These are phyloP conservation scores for Caligus rogercresseyi DNA, from an alignment of 1,140 invertebrate species.

Conservation along the genomic window DNA sequence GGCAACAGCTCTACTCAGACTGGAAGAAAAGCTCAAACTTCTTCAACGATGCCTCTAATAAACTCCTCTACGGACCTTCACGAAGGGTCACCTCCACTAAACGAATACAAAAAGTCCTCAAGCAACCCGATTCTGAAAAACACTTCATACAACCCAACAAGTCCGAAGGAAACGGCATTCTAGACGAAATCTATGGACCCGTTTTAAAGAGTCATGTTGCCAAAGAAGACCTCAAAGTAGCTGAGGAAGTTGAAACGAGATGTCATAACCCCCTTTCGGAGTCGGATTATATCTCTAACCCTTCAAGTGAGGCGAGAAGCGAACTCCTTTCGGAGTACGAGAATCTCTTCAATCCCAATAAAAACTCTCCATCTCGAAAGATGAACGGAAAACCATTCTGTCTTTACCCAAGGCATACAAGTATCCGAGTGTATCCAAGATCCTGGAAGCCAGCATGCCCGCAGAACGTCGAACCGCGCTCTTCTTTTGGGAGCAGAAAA, in stretches of 20 bases:
- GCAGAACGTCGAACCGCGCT: not conserved
- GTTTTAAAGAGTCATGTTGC: not conserved
- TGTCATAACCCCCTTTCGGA: no score
- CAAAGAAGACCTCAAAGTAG: not conserved
- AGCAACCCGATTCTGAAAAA: not conserved
- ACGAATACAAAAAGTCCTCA: not conserved
- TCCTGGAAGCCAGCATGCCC: constrained; percentile 3
- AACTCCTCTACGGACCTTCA: not conserved
- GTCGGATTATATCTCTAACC: no score
- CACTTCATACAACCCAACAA: not conserved
- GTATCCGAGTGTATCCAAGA: constrained; percentile 8
- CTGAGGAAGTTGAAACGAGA: no score
- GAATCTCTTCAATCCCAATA: not conserved
- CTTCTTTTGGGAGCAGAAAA: constrained; percentile 3
- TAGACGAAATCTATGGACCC: not conserved
- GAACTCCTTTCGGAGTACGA: not conserved
- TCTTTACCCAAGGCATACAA: not conserved
- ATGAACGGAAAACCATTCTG: not conserved
- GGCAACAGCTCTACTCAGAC: not conserved
- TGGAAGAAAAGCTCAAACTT: not conserved
- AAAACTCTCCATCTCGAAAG: not conserved
- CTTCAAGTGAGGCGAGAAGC: not conserved
- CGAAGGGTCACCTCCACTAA: not conserved
- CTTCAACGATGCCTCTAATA: not conserved
- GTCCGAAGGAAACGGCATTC: not conserved